Base-by-base conservation (phyloP, 2,888 invertebrate genomes). In the Hartigia nigra region DNA sequence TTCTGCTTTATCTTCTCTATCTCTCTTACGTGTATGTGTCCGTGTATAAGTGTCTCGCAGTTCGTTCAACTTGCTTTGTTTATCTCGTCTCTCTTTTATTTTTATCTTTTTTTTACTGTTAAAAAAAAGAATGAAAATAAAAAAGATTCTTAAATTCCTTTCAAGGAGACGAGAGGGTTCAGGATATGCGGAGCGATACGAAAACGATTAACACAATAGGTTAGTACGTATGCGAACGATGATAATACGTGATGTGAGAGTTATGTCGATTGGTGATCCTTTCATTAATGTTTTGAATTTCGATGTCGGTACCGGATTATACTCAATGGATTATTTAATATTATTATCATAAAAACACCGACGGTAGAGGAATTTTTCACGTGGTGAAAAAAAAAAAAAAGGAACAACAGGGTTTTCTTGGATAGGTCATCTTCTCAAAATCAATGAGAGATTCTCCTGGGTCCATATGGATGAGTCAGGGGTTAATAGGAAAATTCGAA, bases 171-270 rank as follows among this genome's bases (percentile, higher is more conserved):
- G 69, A 77, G 77, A 69, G 74, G 74, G 23, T 23, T 74, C 74
- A 34, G 34, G 74, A 74, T 31, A 12, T 74, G 74, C 31, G 34
- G 74, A 74, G 74, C 32, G 31, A 34, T 23, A 11, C 32, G 70
- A 77, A 74, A 77, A 77, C 74, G 75, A 77, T 35, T 37, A 75
- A 69, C 74, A 77, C 74, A 75, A 69, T 36, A 74, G 74, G n/a
- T n/a, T 69, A 74, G 70, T 74, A 77, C 35, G 74, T 55, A 55
- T 74, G 75, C 75, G 74, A 77, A 69, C 74, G 69, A 77, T 77
- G 35, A 77, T 69, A 77, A 75, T 74, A 77, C 74, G 39, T 77
- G 74, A 77, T 23, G 74, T 74, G 74, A 77, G 34, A 74, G 39
- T 72, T 31, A 32, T 11, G 14, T 39, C 39, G 39, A 55, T 55